phyloP scores from a whole-genome alignment of 2,797 vertebrate genomes.

The Rachycentron canadum region DNA sequence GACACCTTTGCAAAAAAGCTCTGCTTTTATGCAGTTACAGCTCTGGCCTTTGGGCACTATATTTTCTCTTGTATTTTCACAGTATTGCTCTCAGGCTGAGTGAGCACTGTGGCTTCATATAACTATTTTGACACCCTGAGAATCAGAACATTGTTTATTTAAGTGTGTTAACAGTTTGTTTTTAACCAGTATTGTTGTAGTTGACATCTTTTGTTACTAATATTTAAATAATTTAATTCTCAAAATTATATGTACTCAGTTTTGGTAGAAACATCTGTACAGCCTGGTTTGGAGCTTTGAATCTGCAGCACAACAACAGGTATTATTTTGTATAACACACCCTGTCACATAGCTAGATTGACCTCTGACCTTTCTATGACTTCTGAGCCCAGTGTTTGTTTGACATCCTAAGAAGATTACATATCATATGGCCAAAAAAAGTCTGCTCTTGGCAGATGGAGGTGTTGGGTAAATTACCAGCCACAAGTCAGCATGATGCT shows the following conservation, averaged over 20 bases:
- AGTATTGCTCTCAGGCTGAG: not conserved
- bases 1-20: not conserved
- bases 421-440: not conserved
- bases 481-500: not conserved
- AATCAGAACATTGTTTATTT: too few relatives aligned
- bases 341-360: not conserved
- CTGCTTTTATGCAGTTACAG: not conserved
- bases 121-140: too few relatives aligned
- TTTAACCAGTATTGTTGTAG: too few relatives aligned
- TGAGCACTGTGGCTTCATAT: too few relatives aligned
- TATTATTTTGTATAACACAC: not conserved
- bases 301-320: not conserved
- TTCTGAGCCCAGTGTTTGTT: not conserved
- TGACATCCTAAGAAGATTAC: not conserved
- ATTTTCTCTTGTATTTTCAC: not conserved
- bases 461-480: not conserved
- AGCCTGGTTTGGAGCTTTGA: too few relatives aligned
- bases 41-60: not conserved
- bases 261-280: too few relatives aligned
- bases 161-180: too few relatives aligned
- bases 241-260: too few relatives aligned
- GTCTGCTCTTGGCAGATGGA: not conserved
- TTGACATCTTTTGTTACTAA: too few relatives aligned
- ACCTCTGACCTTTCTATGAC: constrained; percentile 33
- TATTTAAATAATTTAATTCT: too few relatives aligned